Evolutionary conservation across 2,113 vertebrate species (phyloP).

Genomic region (Cricetomys ansorgei): DNA sequence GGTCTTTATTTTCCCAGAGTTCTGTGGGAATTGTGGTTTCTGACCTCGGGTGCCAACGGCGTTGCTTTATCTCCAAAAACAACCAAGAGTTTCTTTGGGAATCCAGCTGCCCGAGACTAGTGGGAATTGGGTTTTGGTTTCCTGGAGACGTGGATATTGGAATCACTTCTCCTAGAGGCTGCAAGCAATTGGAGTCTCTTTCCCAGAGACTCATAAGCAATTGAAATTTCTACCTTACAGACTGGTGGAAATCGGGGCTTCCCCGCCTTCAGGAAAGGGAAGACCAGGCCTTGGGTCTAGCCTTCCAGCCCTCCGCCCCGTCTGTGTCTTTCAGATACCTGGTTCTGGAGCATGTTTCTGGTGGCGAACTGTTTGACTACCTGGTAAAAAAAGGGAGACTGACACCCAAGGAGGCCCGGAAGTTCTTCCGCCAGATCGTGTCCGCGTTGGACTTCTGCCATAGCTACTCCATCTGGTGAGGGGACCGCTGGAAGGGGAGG

Average conservation of each 20-base stretch:
- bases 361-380: slow-evolving; percentile 96
- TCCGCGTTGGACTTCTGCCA: slow-evolving; percentile 97
- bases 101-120: not conserved
- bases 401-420: slow-evolving; percentile 95
- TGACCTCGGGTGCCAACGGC: not conserved
- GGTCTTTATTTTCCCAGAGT: slow-evolving; percentile 4
- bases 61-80: not conserved
- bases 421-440: slow-evolving; percentile 97
- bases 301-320: slow-evolving; percentile 63
- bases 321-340: slow-evolving; percentile 88
- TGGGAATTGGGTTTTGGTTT: slow-evolving; percentile 11
- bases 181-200: not conserved
- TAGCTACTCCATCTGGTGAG: slow-evolving; percentile 96
- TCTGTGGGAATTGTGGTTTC: not conserved
- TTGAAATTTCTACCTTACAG: not conserved
- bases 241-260: not conserved
- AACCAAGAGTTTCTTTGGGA: not conserved
- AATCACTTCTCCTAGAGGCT: not conserved
- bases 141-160: not conserved
- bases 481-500: not conserved
- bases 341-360: slow-evolving; percentile 95
- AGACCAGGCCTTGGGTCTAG: not conserved
- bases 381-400: slow-evolving; percentile 95
- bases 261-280: not conserved
- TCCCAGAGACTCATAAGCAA: not conserved